These are phyloP conservation scores for Zaprionus davidi DNA, from an alignment of 1,140 invertebrate species.

Conservation along the genomic window DNA sequence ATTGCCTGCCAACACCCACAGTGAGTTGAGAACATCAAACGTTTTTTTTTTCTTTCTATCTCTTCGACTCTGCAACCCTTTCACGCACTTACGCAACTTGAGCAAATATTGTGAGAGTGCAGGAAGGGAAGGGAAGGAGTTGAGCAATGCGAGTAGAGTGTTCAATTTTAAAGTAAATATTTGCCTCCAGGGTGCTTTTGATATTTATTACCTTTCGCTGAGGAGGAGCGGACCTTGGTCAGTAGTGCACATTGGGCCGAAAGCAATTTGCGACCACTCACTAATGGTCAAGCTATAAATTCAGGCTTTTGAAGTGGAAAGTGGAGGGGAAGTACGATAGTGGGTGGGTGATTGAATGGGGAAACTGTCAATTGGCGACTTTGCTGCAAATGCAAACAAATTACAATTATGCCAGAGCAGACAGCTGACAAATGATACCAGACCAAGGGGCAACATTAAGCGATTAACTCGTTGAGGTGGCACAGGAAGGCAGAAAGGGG, in stretches of 20 bases:
- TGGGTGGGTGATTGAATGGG: slow-evolving; percentile 1
- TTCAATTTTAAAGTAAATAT: slow-evolving; percentile 84
- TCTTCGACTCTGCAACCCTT: slow-evolving; percentile 60
- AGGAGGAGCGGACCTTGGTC: slow-evolving; percentile 29
- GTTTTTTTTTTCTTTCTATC: slow-evolving; percentile 22
- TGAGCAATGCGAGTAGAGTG: slow-evolving; percentile 19
- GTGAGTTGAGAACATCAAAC: slow-evolving; percentile 69
- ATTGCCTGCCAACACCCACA: slow-evolving; percentile 61
- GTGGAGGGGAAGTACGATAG: slow-evolving; percentile 4
- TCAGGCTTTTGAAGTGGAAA: slow-evolving; percentile 51
- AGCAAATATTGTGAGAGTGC: slow-evolving; percentile 54
- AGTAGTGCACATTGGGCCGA: slow-evolving; percentile 70
- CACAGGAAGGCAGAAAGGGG: background rate
- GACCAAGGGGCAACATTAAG: slow-evolving; percentile 60
- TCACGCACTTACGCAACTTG: slow-evolving; percentile 75
- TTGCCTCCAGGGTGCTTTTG: slow-evolving; percentile 83
- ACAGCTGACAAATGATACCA: slow-evolving; percentile 76
- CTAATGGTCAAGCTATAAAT: slow-evolving; percentile 71
- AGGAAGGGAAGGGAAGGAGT: background rate
- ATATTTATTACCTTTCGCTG: slow-evolving; percentile 77
- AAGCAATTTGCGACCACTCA: slow-evolving; percentile 62
- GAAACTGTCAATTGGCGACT: slow-evolving; percentile 55
- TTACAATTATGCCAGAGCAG: slow-evolving; percentile 70
- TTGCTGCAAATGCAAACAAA: slow-evolving; percentile 68
- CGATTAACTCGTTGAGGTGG: slow-evolving; percentile 74